Conservation (phyloP, 2,797 vertebrate species). For the Diglossa cyanea region DNA sequence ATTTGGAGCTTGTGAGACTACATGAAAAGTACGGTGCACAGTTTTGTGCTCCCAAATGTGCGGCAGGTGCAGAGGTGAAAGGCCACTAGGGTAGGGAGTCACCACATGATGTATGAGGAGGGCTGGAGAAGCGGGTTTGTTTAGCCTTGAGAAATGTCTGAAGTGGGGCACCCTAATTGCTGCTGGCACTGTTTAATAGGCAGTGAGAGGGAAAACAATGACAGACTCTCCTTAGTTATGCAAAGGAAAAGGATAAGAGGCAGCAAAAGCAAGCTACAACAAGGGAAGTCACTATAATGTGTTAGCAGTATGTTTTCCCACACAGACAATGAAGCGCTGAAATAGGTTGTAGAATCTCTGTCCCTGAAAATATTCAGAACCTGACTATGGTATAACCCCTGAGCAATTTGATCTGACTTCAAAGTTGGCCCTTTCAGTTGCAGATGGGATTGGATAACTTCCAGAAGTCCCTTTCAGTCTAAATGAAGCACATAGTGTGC, state of each 20-base stretch:
- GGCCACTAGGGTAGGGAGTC: not conserved
- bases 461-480: slow-evolving; percentile 30
- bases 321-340: not conserved
- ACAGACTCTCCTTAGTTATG: not conserved
- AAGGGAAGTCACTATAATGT: not conserved
- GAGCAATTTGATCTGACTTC: slow-evolving; percentile 18
- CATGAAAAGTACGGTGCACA: fast-evolving
- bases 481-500: not conserved
- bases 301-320: not conserved
- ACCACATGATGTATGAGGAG: not conserved
- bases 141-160: not conserved
- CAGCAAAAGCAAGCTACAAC: not conserved
- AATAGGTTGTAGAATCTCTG: not conserved
- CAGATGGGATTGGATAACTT: not conserved
- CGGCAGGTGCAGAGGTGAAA: not conserved
- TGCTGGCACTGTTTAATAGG: not conserved
- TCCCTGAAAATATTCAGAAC: not conserved
- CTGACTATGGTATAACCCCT: not conserved
- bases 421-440: not conserved
- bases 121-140: not conserved
- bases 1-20: not conserved
- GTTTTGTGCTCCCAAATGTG: not conserved
- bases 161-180: not conserved
- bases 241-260: not conserved
- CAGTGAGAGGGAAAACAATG: not conserved